These are phyloP conservation scores for Mercenaria mercenaria DNA, from an alignment of 1,140 invertebrate species.

Conservation along the genomic window DNA sequence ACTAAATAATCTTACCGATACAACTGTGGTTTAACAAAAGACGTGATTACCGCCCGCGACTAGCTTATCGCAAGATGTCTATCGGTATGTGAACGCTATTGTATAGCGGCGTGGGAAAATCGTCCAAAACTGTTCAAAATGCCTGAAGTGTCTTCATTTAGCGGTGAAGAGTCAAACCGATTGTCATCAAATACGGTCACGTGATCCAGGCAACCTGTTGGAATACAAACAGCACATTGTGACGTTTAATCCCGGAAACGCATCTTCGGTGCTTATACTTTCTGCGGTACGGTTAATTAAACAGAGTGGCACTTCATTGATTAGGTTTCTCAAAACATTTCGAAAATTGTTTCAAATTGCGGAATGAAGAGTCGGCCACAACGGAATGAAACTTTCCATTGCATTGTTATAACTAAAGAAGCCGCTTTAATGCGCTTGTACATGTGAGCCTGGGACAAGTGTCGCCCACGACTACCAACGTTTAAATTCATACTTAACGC, in stretches of 20 bases:
- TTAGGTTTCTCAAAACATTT: neutral
- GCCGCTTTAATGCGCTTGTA: too few species aligned
- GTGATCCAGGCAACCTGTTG: slow-evolving; percentile 56
- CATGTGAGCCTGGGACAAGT: too few species aligned
- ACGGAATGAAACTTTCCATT: too few species aligned
- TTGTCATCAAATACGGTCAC: slow-evolving; percentile 61
- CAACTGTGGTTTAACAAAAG: slow-evolving; percentile 45
- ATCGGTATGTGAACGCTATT: slow-evolving; percentile 64
- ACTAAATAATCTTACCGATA: slow-evolving; percentile 67
- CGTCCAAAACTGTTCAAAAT: slow-evolving; percentile 64
- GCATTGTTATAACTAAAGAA: too few species aligned
- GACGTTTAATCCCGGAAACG: slow-evolving; percentile 46
- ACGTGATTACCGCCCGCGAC: slow-evolving; percentile 58
- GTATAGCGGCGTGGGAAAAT: slow-evolving; percentile 65
- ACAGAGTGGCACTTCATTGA: neutral
- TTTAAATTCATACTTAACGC: too few species aligned
- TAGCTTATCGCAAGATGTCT: slow-evolving; percentile 52
- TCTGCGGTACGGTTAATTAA: neutral
- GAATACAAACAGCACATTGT: slow-evolving; percentile 52
- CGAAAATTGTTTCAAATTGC: too few species aligned
- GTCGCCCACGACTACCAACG: too few species aligned
- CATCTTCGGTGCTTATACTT: neutral
- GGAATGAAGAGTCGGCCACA: too few species aligned
- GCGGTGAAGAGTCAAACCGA: slow-evolving; percentile 55
- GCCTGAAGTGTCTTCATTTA: slow-evolving; percentile 66